phyloP scores from a whole-genome alignment of 2,888 invertebrate species.

The Synanthedon vespiformis region DNA sequence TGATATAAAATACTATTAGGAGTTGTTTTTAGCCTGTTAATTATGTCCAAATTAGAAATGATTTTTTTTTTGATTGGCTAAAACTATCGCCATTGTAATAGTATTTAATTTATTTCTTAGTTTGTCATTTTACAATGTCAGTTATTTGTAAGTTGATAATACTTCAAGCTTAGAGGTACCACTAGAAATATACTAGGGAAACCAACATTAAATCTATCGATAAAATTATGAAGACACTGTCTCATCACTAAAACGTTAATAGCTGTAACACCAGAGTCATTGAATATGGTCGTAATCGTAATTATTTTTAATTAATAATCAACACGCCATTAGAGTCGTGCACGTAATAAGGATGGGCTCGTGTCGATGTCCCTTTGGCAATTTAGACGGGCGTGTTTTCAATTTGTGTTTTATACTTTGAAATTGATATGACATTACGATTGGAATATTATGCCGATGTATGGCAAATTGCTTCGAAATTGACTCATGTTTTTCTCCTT shows the following conservation, averaged over 20 bases:
- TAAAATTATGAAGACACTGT: not conserved
- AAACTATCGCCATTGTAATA: too few species aligned
- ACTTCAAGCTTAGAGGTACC: too few species aligned
- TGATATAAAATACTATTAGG: too few species aligned
- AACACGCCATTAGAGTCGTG: conserved; percentile 61
- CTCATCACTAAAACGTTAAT: conserved; percentile 54
- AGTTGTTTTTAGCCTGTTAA: too few species aligned
- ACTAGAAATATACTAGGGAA: too few species aligned
- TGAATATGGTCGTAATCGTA: conserved; percentile 70
- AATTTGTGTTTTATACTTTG: not conserved
- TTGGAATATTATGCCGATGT: not conserved
- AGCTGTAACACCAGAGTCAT: conserved; percentile 68
- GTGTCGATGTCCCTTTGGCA: conserved; percentile 61
- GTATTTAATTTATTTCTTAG: too few species aligned
- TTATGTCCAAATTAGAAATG: too few species aligned
- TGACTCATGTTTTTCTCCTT: too few species aligned
- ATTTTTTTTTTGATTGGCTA: too few species aligned
- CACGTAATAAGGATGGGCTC: conserved; percentile 59
- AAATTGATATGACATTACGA: not conserved
- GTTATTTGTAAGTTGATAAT: too few species aligned
- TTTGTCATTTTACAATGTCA: too few species aligned
- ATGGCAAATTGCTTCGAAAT: too few species aligned
- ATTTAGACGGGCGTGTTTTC: not conserved
- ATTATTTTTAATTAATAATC: conserved; percentile 72
- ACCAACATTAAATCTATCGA: conserved; percentile 2